phyloP scores from a whole-genome alignment of 2,113 vertebrate genomes.

The Sinocyclocheilus maitianheensis region DNA sequence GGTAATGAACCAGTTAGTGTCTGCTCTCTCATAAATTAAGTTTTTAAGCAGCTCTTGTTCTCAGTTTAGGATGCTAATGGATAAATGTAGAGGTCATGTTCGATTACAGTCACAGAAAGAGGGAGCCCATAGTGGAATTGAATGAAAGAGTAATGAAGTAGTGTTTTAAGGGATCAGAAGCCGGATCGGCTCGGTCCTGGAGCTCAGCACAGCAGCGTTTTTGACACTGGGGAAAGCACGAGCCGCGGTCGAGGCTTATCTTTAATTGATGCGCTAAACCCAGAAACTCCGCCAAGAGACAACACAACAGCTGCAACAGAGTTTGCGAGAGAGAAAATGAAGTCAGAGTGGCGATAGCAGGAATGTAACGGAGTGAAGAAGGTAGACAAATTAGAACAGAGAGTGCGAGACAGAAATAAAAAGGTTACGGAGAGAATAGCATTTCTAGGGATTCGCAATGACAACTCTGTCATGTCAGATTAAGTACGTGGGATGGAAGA shows the following conservation, averaged over 20 bases:
- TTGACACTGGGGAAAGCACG: conserved; percentile 28
- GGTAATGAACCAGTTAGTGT: conserved; percentile 38
- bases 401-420: conserved; percentile 25
- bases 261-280: conserved; percentile 45
- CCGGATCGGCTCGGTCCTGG: conserved; percentile 5
- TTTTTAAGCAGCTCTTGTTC: conserved; percentile 45
- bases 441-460: conserved; percentile 5
- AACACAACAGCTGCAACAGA: conserved; percentile 57
- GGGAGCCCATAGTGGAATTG: conserved; percentile 28
- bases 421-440: conserved; percentile 45
- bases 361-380: not conserved
- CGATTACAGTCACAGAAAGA: conserved; percentile 32
- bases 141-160: conserved; percentile 46
- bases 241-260: conserved; percentile 19
- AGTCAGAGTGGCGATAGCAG: not conserved
- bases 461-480: conserved; percentile 61
- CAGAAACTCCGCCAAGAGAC: conserved; percentile 1
- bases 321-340: not conserved
- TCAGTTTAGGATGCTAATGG: conserved; percentile 43
- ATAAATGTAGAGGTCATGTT: conserved; percentile 48
- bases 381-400: not conserved
- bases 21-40: conserved; percentile 38
- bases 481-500: conserved; percentile 41
- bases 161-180: conserved; percentile 46
- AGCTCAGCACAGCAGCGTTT: not conserved